Evolutionary conservation across 2,888 invertebrate species (phyloP), one percentile per base, ranked within the genome.

Genomic region (Tortricodes alternella): DNA sequence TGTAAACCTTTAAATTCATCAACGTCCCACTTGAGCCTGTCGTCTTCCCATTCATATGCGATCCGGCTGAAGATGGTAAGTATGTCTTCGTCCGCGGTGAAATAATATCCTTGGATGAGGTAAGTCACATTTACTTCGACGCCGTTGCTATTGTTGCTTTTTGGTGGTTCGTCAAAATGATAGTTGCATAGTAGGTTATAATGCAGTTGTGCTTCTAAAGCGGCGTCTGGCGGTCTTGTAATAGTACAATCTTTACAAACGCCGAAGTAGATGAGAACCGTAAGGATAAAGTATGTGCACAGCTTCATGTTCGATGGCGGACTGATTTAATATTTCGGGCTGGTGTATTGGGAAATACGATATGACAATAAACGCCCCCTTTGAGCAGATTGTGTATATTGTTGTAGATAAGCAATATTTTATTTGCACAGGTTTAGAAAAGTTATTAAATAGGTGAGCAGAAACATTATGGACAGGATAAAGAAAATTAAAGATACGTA

Each of bases 21-120:
- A 0, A 67, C 67, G 9, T 78, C 62, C 80, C 80, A 80, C 49
- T 60, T 62, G 2, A 78, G 57, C 9, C 74, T 65, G 0, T 63
- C 46, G n/a, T 80, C 76, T 0, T 9, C 37, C 76, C 76, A 80
- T 0, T 21, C 2, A 0, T 74, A 3, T 0, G 41, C 24, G n/a
- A 65, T 58, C 70, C 66, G 66, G 1, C 53, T 65, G 27, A 35
- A 55, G 3, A 55, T 1, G 11, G 55, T 55, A 3, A 55, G 35
- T 21, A 11, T 27, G 49, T 55, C 48, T 29, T 49, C 55, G 9
- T 19, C 6, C 2, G 5, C 1, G 13, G 34, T 41, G 11, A 55
- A 49, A 21, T 27, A 2, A 21, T 49, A n/a, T 3, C 2, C 27
- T 21, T 37, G 19, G 3, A 55, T n/a, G 0, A 49, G 3, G n/a